Evolutionary conservation across 2,797 vertebrate genomes (phyloP), one percentile per base, ranked within the genome.

Genomic region (Neosalanx taihuensis): DNA sequence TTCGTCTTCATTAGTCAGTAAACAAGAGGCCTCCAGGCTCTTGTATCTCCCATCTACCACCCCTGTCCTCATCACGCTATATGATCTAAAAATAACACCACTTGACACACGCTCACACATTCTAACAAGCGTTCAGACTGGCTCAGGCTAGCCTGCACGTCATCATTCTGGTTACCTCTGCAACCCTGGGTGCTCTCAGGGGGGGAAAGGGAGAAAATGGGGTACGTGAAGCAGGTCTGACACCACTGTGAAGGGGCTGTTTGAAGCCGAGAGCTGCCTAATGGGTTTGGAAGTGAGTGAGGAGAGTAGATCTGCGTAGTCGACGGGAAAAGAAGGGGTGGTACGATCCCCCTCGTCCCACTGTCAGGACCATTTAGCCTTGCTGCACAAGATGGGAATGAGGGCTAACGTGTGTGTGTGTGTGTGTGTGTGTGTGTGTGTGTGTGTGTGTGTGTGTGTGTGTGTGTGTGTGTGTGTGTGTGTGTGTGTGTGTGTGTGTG

Each of bases 1-100:
- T 88, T 88, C 76, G 84, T 90, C 85, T 89, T 76, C 79, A 82
- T 88, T 82, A 83, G 75, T 78, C 72, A 18, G 66, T 76, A 69
- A 80, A 77, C 1, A 75, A 71, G 73, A 76, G 73, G 18, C 65
- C 51, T 60, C 77, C 53, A 1, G 4, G 76, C 41, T n/a, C 61
- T 18, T 75, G 76, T 76, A 65, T 46, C 41, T 46, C 10, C 10
- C 41, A 46, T 46, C 41, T 46, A 46, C 41, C 41, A 46, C 41
- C 41, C 41, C 41, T 46, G 41, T 46, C 13, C 41, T 46, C 41
- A 68, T 83, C 82, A 75, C 67, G 71, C 74, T 60, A 75, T 73
- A 86, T 31, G 7, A 31, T 67, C 29, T 53, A 0, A 23, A 9
- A 33, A 68, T 49, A 67, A 78, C 31, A 49, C 35, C 63, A 61